Evolutionary conservation across 2,888 invertebrate species (phyloP).

Genomic region (Drosophila algonquin): DNA sequence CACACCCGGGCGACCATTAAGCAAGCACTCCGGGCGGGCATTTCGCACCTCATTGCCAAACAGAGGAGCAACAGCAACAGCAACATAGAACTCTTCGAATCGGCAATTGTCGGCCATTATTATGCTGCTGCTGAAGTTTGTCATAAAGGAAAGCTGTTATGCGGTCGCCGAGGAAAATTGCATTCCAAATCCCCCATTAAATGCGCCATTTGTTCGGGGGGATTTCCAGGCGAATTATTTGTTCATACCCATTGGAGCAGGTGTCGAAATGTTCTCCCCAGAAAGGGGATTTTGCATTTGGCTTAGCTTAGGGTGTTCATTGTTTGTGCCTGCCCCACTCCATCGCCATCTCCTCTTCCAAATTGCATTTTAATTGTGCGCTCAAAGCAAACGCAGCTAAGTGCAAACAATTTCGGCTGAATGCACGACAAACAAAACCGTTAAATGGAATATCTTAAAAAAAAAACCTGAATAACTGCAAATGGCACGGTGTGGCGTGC

Average conservation of each 20-base stretch:
- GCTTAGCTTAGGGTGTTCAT: slow-evolving; percentile 28
- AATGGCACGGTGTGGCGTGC: slow-evolving; percentile 36
- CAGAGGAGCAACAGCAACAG: not conserved
- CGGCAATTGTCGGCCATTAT: not conserved
- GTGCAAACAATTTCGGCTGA: slow-evolving; percentile 68
- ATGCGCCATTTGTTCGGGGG: slow-evolving; percentile 28
- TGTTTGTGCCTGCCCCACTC: slow-evolving; percentile 40
- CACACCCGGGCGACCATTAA: not conserved
- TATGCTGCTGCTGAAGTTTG: not conserved
- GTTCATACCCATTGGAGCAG: slow-evolving; percentile 6
- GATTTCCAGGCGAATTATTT: slow-evolving; percentile 5
- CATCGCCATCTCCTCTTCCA: slow-evolving; percentile 33
- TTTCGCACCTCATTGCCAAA: slow-evolving; percentile 36
- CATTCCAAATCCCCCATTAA: slow-evolving; percentile 14
- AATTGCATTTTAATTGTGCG: slow-evolving; percentile 76
- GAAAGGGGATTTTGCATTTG: slow-evolving; percentile 23
- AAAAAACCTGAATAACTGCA: slow-evolving; percentile 20
- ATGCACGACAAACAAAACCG: slow-evolving; percentile 61
- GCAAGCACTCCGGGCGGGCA: slow-evolving; percentile 1
- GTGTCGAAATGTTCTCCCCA: slow-evolving; percentile 34
- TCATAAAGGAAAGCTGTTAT: not conserved
- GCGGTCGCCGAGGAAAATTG: not conserved
- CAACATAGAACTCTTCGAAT: slow-evolving; percentile 4
- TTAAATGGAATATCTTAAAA: slow-evolving; percentile 1
- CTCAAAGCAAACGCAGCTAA: slow-evolving; percentile 60